These are phyloP conservation scores for Myocastor coypus DNA, from an alignment of 2,113 vertebrate species.

Conservation along the genomic window DNA sequence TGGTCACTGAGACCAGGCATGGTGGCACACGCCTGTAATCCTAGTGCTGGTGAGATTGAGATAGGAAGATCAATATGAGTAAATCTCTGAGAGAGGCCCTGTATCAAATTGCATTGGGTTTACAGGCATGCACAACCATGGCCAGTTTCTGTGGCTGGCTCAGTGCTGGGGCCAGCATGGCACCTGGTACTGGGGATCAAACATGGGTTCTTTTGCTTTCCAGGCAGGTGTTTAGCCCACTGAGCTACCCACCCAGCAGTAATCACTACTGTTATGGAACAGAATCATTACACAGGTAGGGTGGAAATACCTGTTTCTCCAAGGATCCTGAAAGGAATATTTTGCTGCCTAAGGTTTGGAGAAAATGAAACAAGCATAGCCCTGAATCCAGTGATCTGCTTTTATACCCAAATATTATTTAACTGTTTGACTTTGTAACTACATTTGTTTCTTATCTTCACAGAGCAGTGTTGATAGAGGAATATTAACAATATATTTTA, in stretches of 20 bases:
- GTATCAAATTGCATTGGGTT: too few species aligned
- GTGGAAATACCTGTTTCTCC: background rate
- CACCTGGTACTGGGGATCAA: too few species aligned
- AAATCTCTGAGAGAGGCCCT: too few species aligned
- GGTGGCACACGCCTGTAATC: too few species aligned
- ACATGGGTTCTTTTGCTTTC: too few species aligned
- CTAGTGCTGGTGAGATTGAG: too few species aligned
- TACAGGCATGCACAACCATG: too few species aligned
- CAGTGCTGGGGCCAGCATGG: too few species aligned
- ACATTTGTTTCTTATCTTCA: conserved; percentile 11
- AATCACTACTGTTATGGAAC: background rate
- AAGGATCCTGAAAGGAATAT: background rate
- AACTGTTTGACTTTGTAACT: background rate
- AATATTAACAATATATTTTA: background rate
- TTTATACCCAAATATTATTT: conserved; percentile 7
- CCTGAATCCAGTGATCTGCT: background rate
- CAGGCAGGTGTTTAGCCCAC: too few species aligned
- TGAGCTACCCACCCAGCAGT: background rate
- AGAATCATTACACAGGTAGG: background rate
- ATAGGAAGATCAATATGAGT: too few species aligned
- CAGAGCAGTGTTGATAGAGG: background rate
- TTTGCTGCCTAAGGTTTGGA: background rate
- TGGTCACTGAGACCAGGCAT: too few species aligned
- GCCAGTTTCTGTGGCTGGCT: too few species aligned
- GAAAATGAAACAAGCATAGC: background rate